Base-by-base conservation (phyloP, 1,140 invertebrate genomes). In the Camponotus vicinus region DNA sequence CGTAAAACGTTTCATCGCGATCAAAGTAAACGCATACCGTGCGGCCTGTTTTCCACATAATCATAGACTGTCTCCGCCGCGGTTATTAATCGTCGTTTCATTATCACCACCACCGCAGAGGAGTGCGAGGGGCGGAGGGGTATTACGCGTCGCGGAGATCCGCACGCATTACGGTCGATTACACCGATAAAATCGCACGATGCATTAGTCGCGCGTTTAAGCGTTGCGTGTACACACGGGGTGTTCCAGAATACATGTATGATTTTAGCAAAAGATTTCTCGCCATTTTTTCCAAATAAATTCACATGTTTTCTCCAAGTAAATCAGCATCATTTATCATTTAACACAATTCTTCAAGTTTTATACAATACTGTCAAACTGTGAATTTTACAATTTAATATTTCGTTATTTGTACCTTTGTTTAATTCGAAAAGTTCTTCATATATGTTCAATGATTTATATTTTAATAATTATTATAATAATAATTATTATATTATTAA, bases 81-180 rank as follows among this genome's bases (percentile, higher is more conserved):
- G 86, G 64, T 78, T 87, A 78, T 69, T 86, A 87, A 87, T 87
- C 84, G 86, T 40, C 73, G 70, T 86, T 87, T 87, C 86, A 71
- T 86, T 86, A 86, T 87, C 84, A 63, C 21, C 45, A 40, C 34
- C n/a, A 45, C 27, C 83, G 70, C 83, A 52, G 27, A 21, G 40
- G 40, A 27, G 34, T 21, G 34, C 15, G 7, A 6, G 15, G n/a
- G 32, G 8, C 11, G 1, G 21, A 34, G 75, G 52, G n/a, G 55
- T 61, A 63, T 69, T 76, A 76, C 42, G 42, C 64, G 55, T 59
- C 83, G 82, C 84, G 42, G 83, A 87, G 71, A 87, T 87, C 64
- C 83, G 83, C 34, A 67, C 63, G 71, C 64, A 78, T 87, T 86
- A 87, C 75, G 71, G 42, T 32, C 83, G 86, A 87, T 87, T 87